Conservation (phyloP, 1,140 invertebrate species). For the Lanistes nyassanus region DNA sequence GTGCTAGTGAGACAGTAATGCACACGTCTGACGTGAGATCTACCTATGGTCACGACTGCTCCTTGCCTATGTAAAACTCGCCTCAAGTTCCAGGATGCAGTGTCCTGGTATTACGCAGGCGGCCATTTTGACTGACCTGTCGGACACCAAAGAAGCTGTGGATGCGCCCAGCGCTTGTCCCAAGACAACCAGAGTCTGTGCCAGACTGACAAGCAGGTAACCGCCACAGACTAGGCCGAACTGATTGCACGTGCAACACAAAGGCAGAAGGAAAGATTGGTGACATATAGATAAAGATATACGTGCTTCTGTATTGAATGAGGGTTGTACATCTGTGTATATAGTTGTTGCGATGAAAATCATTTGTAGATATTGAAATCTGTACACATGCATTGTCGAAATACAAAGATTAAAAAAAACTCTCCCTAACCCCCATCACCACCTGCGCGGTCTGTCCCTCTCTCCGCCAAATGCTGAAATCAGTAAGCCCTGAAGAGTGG, state of each 20-base stretch:
- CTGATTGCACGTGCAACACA: background rate
- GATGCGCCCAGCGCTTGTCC: constrained; percentile 48
- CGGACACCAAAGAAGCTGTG: constrained; percentile 37
- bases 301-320: no score
- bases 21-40: no score
- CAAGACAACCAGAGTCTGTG: constrained; percentile 46
- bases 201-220: constrained; percentile 38
- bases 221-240: constrained; percentile 55
- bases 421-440: background rate
- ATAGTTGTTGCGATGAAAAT: no score
- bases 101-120: no score
- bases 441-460: background rate
- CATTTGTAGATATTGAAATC: no score
- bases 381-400: no score
- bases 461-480: background rate
- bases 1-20: no score
- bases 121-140: constrained; percentile 54
- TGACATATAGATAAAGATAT: background rate
- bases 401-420: background rate
- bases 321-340: no score
- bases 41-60: no score
- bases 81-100: no score
- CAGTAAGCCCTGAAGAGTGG: no score
- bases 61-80: no score
- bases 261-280: background rate